Evolutionary conservation across 2,113 vertebrate species (phyloP).

Genomic region (Silurus asotus): DNA sequence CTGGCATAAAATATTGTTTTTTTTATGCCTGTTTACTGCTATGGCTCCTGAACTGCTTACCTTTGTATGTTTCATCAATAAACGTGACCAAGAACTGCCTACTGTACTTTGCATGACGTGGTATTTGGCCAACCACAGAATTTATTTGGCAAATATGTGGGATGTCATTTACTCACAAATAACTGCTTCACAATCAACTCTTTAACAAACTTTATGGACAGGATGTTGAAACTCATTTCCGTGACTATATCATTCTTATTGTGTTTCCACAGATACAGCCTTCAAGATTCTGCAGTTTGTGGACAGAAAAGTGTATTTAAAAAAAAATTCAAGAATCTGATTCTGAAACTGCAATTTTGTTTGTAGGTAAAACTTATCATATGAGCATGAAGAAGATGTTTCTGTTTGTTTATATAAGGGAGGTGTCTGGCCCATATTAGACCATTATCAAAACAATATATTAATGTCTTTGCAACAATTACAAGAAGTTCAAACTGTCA

Average conservation of each 20-base stretch:
- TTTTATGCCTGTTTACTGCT: neutral
- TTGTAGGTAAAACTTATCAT: neutral
- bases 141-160: neutral
- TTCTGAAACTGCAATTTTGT: neutral
- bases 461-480: neutral
- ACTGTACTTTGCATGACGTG: neutral
- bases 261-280: neutral
- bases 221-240: neutral
- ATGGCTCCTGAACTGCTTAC: neutral
- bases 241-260: neutral
- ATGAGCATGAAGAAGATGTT: neutral
- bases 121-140: neutral
- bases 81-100: neutral
- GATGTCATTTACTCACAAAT: neutral
- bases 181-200: neutral
- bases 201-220: neutral
- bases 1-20: neutral
- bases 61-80: neutral
- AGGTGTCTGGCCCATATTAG: neutral
- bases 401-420: neutral
- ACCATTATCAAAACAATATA: neutral
- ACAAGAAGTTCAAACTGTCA: neutral
- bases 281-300: neutral
- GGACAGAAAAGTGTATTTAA: neutral
- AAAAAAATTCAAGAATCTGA: neutral